These are phyloP conservation scores for Gnatocerus cornutus DNA, from an alignment of 2,888 invertebrate species.

Conservation along the genomic window DNA sequence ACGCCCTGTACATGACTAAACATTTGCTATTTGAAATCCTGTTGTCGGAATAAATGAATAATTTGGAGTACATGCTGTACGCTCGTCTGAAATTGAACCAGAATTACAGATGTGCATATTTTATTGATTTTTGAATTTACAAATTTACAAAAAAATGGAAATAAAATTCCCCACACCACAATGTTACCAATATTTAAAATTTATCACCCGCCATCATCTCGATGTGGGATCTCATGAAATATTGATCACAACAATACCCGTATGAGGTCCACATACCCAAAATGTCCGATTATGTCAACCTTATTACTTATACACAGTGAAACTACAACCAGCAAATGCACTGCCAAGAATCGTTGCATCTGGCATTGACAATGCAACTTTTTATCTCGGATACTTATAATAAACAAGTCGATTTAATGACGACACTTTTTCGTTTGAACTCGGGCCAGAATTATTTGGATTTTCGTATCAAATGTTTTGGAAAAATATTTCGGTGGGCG, in stretches of 20 bases:
- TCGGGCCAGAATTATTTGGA: constrained; percentile 6
- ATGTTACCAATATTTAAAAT: background rate
- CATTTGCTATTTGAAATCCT: too few species aligned
- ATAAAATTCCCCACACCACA: background rate
- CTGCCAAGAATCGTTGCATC: background rate
- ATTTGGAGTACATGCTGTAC: too few species aligned
- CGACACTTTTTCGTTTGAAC: constrained; percentile 6
- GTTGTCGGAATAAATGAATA: too few species aligned
- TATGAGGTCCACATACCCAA: background rate
- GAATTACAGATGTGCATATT: too few species aligned
- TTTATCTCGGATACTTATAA: background rate
- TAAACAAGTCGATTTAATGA: constrained; percentile 9
- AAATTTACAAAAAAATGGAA: background rate
- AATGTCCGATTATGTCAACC: constrained; percentile 4
- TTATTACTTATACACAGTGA: background rate
- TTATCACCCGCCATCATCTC: constrained; percentile 3
- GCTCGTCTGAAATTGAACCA: too few species aligned
- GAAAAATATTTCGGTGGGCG: constrained; percentile 3
- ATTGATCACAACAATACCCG: constrained; percentile 13
- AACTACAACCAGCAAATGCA: background rate
- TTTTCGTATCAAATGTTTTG: background rate
- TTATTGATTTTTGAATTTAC: background rate
- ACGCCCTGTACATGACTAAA: too few species aligned
- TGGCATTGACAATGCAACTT: constrained; percentile 1
- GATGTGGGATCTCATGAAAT: constrained; percentile 9